These are phyloP conservation scores for Typhlichthys eigenmanni DNA, from an alignment of 2,797 vertebrate genomes.

Conservation along the genomic window DNA sequence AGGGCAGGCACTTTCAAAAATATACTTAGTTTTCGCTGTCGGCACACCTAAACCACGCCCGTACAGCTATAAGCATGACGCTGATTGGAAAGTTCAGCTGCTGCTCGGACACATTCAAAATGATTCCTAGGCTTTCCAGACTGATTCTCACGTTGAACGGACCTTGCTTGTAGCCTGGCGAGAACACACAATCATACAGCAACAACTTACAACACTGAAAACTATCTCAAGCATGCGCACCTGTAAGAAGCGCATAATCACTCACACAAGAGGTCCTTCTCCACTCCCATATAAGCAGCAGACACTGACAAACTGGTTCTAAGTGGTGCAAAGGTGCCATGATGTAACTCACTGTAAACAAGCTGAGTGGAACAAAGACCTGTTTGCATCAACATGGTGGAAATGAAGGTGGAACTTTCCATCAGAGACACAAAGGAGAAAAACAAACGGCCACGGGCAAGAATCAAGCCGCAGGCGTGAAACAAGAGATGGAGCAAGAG, in stretches of 20 bases:
- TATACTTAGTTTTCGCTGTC: no score
- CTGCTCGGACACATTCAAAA: no score
- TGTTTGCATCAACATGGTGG: conserved; percentile 35
- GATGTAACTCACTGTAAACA: conserved; percentile 64
- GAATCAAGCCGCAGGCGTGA: no score
- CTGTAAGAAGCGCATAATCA: neutral
- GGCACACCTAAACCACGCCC: no score
- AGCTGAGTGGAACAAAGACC: conserved; percentile 53
- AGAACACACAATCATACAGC: neutral
- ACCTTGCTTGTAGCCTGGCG: no score
- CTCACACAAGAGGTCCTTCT: neutral
- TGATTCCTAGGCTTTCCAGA: no score
- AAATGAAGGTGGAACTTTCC: conserved; percentile 44
- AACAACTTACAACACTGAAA: conserved; percentile 6
- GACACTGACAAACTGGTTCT: conserved; percentile 43
- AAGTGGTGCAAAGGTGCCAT: conserved; percentile 42
- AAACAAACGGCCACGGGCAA: no score
- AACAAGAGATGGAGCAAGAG: no score
- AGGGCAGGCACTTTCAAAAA: no score
- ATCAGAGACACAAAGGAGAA: conserved; percentile 1
- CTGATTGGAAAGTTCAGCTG: no score
- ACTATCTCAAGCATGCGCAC: neutral
- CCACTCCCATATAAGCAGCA: conserved; percentile 9
- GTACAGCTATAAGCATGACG: no score
- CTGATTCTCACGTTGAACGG: no score